phyloP scores from a whole-genome alignment of 2,888 invertebrate genomes.

The Encarsia formosa region DNA sequence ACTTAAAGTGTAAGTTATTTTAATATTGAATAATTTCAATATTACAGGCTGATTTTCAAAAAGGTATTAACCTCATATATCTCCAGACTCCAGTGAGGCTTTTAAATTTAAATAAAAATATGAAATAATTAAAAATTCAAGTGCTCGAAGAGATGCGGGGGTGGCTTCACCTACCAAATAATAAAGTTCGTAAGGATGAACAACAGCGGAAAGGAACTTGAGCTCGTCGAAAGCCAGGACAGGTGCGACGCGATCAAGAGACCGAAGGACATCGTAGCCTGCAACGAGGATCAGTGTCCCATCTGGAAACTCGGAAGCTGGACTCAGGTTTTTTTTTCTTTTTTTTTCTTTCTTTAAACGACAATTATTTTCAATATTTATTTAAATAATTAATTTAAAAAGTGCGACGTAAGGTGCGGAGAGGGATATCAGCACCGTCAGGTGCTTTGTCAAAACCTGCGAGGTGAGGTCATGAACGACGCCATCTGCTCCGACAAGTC shows the following conservation, averaged over 20 bases:
- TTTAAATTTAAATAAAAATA: too few relatives aligned
- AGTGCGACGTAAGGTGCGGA: slow-evolving; percentile 62
- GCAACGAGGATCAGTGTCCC: slow-evolving; percentile 57
- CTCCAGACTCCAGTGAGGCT: too few relatives aligned
- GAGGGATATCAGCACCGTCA: slow-evolving; percentile 59
- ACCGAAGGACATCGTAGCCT: slow-evolving; percentile 52
- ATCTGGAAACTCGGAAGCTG: slow-evolving; percentile 59
- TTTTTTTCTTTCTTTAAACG: not conserved
- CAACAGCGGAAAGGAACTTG: slow-evolving; percentile 37
- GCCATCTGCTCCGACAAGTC: slow-evolving; percentile 50
- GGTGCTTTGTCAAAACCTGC: slow-evolving; percentile 56
- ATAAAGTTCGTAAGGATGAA: slow-evolving; percentile 56
- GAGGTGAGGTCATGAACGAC: slow-evolving; percentile 49
- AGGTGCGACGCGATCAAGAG: slow-evolving; percentile 50
- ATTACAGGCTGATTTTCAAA: too few relatives aligned
- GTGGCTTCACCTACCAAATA: slow-evolving; percentile 59
- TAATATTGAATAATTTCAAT: too few relatives aligned
- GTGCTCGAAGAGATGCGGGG: slow-evolving; percentile 65
- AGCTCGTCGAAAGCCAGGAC: slow-evolving; percentile 41
- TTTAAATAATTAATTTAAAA: slow-evolving; percentile 8
- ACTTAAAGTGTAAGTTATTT: too few relatives aligned
- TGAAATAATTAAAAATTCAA: too few relatives aligned
- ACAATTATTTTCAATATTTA: not conserved
- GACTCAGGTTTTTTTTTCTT: slow-evolving; percentile 51
- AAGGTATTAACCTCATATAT: too few relatives aligned